A percentile compares a stretch with the other conserved stretches of the same genome.
Evolutionary conservation across 2,113 vertebrate genomes (phyloP).

Genomic region (mouse (Mus musculus)): DNA sequence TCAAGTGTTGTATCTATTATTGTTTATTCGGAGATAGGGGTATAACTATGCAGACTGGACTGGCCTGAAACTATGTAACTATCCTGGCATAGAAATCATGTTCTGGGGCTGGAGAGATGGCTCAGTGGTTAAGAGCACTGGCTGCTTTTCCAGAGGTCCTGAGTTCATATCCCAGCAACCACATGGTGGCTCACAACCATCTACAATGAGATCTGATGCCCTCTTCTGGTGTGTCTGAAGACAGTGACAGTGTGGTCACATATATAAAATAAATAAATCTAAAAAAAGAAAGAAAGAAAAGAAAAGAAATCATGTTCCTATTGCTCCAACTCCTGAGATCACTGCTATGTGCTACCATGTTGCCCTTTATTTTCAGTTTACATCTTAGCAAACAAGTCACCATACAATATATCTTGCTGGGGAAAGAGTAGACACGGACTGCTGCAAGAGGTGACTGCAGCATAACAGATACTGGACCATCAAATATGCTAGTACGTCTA

Average conservation of each 20-base stretch:
- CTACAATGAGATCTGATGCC: too few species aligned
- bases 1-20: background rate
- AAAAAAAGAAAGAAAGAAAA: too few species aligned
- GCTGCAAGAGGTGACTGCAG: background rate
- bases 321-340: background rate
- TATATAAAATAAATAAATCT: too few species aligned
- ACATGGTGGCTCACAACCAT: too few species aligned
- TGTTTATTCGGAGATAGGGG: background rate
- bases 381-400: background rate
- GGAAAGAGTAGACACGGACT: background rate
- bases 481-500: background rate
- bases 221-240: too few species aligned
- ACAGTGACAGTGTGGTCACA: too few species aligned
- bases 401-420: background rate
- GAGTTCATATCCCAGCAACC: too few species aligned
- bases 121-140: too few species aligned
- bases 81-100: background rate
- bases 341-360: background rate
- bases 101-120: background rate
- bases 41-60: background rate
- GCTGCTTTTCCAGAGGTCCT: too few species aligned
- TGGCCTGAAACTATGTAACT: background rate
- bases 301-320: background rate
- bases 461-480: background rate
- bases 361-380: constrained; percentile 21